Evolutionary conservation across 2,888 invertebrate species (phyloP).

Genomic region (Argyra leucocephala): DNA sequence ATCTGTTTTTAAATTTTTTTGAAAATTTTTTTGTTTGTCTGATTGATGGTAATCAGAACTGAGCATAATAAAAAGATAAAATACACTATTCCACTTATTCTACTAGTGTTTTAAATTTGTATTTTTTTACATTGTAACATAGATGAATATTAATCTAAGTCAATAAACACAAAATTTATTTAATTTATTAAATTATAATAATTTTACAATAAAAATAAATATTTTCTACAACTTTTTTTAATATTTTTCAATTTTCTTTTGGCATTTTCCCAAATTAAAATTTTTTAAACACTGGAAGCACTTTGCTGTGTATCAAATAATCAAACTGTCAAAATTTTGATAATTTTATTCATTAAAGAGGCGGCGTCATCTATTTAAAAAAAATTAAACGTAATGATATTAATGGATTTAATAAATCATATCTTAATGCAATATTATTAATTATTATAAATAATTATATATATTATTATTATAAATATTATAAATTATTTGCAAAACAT

Average conservation of each 20-base stretch:
- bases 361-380: no score
- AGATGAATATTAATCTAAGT: background rate
- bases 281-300: no score
- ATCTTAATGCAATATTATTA: no score
- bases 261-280: background rate
- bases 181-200: background rate
- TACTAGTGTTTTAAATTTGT: background rate
- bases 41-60: background rate
- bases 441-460: no score
- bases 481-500: no score
- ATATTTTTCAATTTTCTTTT: background rate
- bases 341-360: no score
- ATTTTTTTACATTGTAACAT: background rate
- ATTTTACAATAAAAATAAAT: background rate
- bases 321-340: no score
- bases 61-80: background rate
- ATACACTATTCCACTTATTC: background rate
- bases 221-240: no score
- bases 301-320: no score
- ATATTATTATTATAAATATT: no score
- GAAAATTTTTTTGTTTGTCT: background rate
- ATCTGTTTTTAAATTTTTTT: background rate
- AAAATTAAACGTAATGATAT: no score
- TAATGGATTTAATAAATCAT: no score
- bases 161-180: background rate